These are phyloP conservation scores for Clarias platycephalus DNA, from an alignment of 2,797 vertebrate species.

Conservation along the genomic window DNA sequence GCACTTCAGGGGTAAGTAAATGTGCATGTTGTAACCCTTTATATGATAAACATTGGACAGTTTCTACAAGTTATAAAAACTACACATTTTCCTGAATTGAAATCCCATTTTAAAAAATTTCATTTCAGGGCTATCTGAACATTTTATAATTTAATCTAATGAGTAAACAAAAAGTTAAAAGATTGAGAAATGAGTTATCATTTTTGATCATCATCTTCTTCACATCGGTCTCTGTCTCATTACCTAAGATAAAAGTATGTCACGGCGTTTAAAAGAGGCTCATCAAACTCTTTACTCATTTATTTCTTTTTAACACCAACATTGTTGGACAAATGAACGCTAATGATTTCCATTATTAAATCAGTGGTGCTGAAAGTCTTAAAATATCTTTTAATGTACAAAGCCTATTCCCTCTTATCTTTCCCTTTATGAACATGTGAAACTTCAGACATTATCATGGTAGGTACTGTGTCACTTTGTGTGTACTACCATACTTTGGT, in stretches of 20 bases:
- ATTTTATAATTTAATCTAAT: background rate
- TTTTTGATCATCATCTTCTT: background rate
- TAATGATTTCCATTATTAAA: background rate
- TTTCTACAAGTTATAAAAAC: background rate
- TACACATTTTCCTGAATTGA: background rate
- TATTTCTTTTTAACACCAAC: background rate
- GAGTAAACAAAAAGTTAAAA: background rate
- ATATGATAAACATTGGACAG: background rate
- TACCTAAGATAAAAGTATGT: background rate
- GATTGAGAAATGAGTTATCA: background rate
- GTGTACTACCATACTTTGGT: too few relatives aligned
- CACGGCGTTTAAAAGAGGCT: background rate
- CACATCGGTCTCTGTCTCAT: background rate
- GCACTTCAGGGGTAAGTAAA: constrained; percentile 84
- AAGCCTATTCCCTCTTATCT: too few relatives aligned
- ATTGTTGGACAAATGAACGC: background rate
- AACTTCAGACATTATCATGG: too few relatives aligned
- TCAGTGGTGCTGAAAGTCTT: background rate
- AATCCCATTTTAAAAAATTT: background rate
- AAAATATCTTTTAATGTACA: too few relatives aligned
- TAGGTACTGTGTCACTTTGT: too few relatives aligned
- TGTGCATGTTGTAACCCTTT: background rate
- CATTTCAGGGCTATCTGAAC: background rate
- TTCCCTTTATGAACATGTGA: too few relatives aligned
- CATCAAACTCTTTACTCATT: background rate